Percentiles rank a stretch among this genome's conserved stretches.
These are phyloP conservation scores for Sinotaia quadrata DNA, from an alignment of 2,888 invertebrate genomes.

Conservation along the genomic window DNA sequence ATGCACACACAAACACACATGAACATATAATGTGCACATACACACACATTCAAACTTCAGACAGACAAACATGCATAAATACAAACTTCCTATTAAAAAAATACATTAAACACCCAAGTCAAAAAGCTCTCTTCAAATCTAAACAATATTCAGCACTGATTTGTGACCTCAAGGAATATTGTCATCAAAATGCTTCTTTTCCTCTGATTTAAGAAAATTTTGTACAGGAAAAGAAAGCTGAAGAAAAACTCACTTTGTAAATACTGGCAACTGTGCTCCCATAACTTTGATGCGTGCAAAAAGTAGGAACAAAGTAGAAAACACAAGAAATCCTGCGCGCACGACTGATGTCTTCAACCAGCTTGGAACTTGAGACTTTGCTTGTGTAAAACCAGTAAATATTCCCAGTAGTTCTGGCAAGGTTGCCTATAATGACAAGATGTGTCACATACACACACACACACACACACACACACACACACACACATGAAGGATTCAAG, in stretches of 20 bases:
- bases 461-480: neutral
- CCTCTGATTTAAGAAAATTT: too few relatives aligned
- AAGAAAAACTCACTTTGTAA: constrained; percentile 80
- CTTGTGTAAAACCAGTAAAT: constrained; percentile 46
- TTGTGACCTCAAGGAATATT: too few relatives aligned
- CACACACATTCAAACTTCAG: too few relatives aligned
- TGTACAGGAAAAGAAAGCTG: neutral
- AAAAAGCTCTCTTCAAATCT: neutral
- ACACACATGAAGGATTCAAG: neutral
- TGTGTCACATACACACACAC: neutral
- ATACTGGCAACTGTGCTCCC: constrained; percentile 96
- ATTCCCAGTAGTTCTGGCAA: constrained; percentile 55
- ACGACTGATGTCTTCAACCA: constrained; percentile 71
- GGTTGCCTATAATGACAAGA: constrained; percentile 51
- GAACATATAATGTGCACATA: too few relatives aligned
- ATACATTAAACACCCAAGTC: neutral
- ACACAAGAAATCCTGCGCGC: constrained; percentile 84
- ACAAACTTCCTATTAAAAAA: too few relatives aligned
- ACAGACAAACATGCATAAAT: too few relatives aligned
- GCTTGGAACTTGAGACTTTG: constrained; percentile 54
- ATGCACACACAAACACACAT: too few relatives aligned
- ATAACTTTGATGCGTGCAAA: constrained; percentile 90
- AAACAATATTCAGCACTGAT: too few relatives aligned
- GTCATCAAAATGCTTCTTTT: too few relatives aligned
- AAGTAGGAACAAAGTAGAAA: constrained; percentile 85